Conservation (phyloP, 2,888 invertebrate genomes). For the Cancer borealis region DNA sequence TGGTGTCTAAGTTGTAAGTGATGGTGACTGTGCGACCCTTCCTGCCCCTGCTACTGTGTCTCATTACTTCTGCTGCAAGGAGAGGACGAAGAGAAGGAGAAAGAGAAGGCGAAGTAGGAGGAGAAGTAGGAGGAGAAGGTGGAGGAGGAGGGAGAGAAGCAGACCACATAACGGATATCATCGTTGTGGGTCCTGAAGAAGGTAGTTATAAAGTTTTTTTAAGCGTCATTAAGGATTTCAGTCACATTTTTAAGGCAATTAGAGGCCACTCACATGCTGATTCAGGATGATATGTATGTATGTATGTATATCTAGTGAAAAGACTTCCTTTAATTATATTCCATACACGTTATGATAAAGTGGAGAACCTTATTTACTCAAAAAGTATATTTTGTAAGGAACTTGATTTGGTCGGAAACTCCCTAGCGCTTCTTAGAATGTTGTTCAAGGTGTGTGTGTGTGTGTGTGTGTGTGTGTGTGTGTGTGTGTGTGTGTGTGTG, state of each 20-base stretch:
- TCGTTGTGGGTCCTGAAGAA: background rate
- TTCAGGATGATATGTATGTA: too few species aligned
- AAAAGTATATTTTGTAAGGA: too few species aligned
- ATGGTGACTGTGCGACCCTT: background rate
- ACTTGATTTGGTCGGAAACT: too few species aligned
- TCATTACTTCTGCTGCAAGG: background rate
- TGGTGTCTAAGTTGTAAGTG: background rate
- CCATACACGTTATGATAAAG: too few species aligned
- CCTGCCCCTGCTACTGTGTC: background rate
- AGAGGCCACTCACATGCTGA: background rate
- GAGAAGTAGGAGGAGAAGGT: background rate
- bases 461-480: conserved; percentile 40
- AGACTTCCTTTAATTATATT: too few species aligned
- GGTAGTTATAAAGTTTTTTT: background rate
- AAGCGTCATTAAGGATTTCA: too few species aligned
- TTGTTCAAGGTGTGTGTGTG: too few species aligned
- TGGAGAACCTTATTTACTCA: too few species aligned
- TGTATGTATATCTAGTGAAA: too few species aligned
- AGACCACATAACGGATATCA: background rate
- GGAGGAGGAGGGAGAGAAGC: background rate
- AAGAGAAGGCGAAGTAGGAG: too few species aligned
- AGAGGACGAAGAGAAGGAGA: background rate
- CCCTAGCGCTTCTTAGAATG: too few species aligned
- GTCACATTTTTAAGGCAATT: too few species aligned
- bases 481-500: conserved; percentile 49